These are phyloP conservation scores for Petrocephalus schoutedeni DNA, from an alignment of 2,797 vertebrate species.

Conservation along the genomic window DNA sequence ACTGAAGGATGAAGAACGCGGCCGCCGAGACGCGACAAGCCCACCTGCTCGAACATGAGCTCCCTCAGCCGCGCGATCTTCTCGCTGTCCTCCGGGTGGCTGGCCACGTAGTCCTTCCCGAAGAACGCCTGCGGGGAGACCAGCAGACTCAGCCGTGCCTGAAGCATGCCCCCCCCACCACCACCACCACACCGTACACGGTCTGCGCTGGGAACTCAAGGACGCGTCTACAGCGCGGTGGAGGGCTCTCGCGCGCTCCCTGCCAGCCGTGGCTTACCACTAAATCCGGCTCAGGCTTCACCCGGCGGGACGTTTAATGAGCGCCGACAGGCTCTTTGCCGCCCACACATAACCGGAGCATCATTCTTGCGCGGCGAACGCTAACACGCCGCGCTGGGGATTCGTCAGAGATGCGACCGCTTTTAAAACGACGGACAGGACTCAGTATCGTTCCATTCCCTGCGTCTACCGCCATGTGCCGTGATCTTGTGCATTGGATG, in stretches of 20 bases:
- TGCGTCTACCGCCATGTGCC: background rate
- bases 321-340: background rate
- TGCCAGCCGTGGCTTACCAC: background rate
- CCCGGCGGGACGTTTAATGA: background rate
- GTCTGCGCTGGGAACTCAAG: background rate
- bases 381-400: background rate
- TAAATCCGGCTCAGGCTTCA: background rate
- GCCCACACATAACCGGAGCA: background rate
- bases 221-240: background rate
- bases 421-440: background rate
- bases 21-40: slow-evolving; percentile 18
- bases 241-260: background rate
- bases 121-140: slow-evolving; percentile 80
- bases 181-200: background rate
- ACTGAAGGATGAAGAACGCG: background rate
- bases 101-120: slow-evolving; percentile 89
- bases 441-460: background rate
- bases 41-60: slow-evolving; percentile 96
- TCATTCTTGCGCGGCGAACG: background rate
- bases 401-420: background rate
- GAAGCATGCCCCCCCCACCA: background rate
- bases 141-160: background rate
- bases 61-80: slow-evolving; percentile 93
- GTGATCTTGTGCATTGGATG: background rate
- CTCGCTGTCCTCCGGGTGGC: slow-evolving; percentile 93